Percentiles rank a stretch among this genome's conserved stretches.
Evolutionary conservation across 2,113 vertebrate genomes (phyloP).

Genomic region (Hipposideros armiger): DNA sequence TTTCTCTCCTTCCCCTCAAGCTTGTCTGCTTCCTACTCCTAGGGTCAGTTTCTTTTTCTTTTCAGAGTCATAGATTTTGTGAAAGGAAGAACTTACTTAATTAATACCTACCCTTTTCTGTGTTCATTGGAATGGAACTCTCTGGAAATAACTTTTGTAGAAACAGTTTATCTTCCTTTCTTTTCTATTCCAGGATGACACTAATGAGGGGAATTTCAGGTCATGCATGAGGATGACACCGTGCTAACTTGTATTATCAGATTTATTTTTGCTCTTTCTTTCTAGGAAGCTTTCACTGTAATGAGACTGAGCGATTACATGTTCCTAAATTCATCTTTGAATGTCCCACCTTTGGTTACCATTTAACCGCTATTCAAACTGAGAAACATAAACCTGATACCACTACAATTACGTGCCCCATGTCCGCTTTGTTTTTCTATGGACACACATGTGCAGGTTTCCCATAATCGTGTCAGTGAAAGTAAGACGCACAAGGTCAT

Average conservation of each 20-base stretch:
- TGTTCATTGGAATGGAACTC: not conserved
- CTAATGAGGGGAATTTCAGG: not conserved
- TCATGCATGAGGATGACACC: not conserved
- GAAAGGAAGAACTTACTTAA: not conserved
- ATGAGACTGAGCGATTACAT: not conserved
- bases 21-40: not conserved
- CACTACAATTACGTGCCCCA: not conserved
- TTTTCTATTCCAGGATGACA: not conserved
- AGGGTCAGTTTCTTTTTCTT: constrained; percentile 29
- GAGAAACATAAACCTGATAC: not conserved
- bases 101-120: not conserved
- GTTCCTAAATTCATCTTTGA: not conserved
- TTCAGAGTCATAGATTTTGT: not conserved
- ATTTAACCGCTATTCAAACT: not conserved
- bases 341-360: not conserved
- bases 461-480: not conserved
- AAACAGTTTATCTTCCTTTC: constrained; percentile 7
- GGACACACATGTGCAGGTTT: not conserved
- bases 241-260: not conserved
- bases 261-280: not conserved
- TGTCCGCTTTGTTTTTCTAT: not conserved
- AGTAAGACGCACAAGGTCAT: not conserved
- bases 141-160: constrained; percentile 25
- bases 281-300: not conserved
- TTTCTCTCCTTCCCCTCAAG: not conserved